Base-by-base conservation (phyloP, 2,113 vertebrate genomes). In the Isichthys henryi region DNA sequence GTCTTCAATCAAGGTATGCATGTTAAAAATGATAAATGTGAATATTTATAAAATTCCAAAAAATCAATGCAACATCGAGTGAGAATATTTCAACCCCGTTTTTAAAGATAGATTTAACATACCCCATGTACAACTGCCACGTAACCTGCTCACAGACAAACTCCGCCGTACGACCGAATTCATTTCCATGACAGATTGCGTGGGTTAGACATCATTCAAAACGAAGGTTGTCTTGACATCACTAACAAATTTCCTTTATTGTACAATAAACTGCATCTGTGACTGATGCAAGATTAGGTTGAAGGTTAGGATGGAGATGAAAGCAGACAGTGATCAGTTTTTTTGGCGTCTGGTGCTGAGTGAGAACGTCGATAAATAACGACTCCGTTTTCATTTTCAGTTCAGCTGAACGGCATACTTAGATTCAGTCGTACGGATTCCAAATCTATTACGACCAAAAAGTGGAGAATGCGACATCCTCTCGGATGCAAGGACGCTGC, bases 341-440 rank as follows among this genome's bases (percentile, higher is more conserved):
- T 39, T 90, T 91, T 86, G 31, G 87, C 87, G 89, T 93, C 91
- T 89, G 89, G 89, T 88, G 91, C 62, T 89, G 66, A 88, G 89
- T 31, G 4, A 53, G 70, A 2, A 90, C 90, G 62, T 43, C 88
- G 84, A 50, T 91, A 92, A 84, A 90, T 49, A 21, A 9, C 43
- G 48, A 58, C 88, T 48, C 39, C 21, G 9, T 62, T 84, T 89
- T 91, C 90, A 48, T 35, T 90, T 91, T 84, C 92, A 91, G 91
- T 93, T 91, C 39, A 23, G 92, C 90, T 91, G 93, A 74, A 90
- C 91, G 92, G 91, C 46, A 89, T 84, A 94, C 92, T 94, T 94
- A 95, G 93, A 93, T 90, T 84, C 50, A 77, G 46, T 49, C 11
- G 90, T 93, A 94, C 92, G 50, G 80, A 88, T 49, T 35, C 19